Evolutionary conservation across 1,140 invertebrate species (phyloP).

Genomic region (Pentalonia nigronervosa): DNA sequence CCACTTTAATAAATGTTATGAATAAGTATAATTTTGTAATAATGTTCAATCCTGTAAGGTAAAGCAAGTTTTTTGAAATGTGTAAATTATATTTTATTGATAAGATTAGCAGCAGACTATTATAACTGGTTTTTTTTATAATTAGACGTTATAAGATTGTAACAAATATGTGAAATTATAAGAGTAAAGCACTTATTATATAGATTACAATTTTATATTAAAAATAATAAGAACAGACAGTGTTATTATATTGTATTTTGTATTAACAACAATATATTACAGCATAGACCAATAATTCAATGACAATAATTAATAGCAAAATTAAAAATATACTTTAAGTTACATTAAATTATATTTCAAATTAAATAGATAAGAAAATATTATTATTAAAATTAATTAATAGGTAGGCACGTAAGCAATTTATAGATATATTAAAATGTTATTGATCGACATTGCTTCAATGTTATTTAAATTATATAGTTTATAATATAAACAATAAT

Average conservation of each 20-base stretch:
- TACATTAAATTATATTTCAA: background rate
- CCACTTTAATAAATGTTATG: background rate
- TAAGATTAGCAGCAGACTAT: background rate
- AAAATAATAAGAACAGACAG: background rate
- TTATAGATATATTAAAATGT: background rate
- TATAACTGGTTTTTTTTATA: background rate
- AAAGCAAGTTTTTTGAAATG: slow-evolving; percentile 2
- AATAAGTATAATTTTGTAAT: background rate
- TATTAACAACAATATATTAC: background rate
- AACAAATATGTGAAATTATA: background rate
- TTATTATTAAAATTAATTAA: background rate
- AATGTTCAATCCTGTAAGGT: background rate
- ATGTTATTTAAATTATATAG: background rate
- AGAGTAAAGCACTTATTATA: background rate
- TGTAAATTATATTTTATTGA: background rate
- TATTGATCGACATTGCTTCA: background rate
- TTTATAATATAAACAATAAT: background rate
- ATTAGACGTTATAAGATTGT: background rate
- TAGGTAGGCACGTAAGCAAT: too few relatives aligned
- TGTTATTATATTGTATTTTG: background rate
- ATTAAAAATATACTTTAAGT: background rate
- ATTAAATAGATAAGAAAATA: background rate
- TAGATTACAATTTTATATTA: background rate
- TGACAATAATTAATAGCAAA: background rate
- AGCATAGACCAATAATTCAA: background rate